Evolutionary conservation across 2,113 vertebrate species (phyloP).

Genomic region (Mastomys natalensis): DNA sequence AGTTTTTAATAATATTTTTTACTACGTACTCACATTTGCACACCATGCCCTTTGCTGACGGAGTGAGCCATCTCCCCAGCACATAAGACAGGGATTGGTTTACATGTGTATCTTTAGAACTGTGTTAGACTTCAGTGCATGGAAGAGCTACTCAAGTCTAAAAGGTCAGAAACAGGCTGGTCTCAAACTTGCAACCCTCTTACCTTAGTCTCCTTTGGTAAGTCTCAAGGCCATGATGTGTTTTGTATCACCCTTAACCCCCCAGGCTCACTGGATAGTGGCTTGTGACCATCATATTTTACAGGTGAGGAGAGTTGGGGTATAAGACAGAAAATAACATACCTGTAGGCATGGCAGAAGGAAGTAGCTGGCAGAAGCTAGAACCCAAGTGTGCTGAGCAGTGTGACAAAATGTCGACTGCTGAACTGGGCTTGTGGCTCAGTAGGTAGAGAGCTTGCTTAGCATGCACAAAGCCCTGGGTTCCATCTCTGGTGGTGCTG

Average conservation of each 20-base stretch:
- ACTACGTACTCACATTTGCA: too few relatives aligned
- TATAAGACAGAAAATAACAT: not conserved
- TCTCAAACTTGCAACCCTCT: not conserved
- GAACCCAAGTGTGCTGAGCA: not conserved
- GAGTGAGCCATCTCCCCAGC: not conserved
- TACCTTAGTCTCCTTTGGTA: not conserved
- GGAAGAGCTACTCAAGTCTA: not conserved
- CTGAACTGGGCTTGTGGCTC: not conserved
- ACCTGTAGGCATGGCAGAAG: rapidly evolving
- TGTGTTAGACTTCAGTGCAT: rapidly evolving
- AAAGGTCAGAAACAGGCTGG: not conserved
- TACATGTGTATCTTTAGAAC: not conserved
- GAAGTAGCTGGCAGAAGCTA: rapidly evolving
- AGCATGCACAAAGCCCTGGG: not conserved
- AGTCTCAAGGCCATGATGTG: not conserved
- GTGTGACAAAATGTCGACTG: not conserved
- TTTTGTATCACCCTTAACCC: too few relatives aligned
- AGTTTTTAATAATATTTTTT: too few relatives aligned
- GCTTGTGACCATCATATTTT: not conserved
- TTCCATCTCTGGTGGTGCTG: not conserved
- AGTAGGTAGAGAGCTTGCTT: not conserved
- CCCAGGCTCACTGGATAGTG: not conserved
- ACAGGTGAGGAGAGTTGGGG: not conserved
- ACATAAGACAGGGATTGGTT: not conserved
- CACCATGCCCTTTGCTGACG: not conserved